Conservation (phyloP, 2,888 invertebrate genomes). For the Ashinkailepas kermadecensis region DNA sequence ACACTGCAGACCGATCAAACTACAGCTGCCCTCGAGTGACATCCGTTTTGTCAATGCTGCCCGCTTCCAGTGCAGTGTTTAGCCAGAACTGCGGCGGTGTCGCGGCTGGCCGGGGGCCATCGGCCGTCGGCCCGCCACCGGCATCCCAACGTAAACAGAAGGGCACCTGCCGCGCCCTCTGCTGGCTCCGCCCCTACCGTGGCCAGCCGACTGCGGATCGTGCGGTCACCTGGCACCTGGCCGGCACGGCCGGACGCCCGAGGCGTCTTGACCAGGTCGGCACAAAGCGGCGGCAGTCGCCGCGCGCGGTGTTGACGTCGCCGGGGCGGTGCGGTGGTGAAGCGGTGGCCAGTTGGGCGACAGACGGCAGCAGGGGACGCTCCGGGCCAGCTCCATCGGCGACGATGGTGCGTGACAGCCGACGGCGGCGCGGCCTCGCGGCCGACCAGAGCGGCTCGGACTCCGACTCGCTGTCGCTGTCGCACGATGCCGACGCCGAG, state of each 20-base stretch:
- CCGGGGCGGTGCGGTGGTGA: no score
- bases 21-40: no score
- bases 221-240: no score
- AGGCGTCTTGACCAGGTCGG: no score
- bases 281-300: no score
- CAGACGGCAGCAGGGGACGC: no score
- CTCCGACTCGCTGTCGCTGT: constrained; percentile 2
- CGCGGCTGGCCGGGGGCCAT: background rate
- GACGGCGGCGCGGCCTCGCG: background rate
- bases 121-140: background rate
- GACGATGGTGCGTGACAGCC: background rate
- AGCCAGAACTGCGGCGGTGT: background rate
- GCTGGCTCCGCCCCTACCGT: background rate
- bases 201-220: background rate
- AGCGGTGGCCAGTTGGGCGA: no score
- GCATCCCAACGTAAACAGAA: background rate
- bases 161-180: background rate
- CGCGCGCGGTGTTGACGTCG: no score
- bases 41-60: background rate
- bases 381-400: background rate
- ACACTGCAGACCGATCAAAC: no score
- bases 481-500: background rate
- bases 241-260: no score
- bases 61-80: background rate
- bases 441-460: background rate